phyloP scores from a whole-genome alignment of 2,888 invertebrate genomes.

The Myopa testacea region DNA sequence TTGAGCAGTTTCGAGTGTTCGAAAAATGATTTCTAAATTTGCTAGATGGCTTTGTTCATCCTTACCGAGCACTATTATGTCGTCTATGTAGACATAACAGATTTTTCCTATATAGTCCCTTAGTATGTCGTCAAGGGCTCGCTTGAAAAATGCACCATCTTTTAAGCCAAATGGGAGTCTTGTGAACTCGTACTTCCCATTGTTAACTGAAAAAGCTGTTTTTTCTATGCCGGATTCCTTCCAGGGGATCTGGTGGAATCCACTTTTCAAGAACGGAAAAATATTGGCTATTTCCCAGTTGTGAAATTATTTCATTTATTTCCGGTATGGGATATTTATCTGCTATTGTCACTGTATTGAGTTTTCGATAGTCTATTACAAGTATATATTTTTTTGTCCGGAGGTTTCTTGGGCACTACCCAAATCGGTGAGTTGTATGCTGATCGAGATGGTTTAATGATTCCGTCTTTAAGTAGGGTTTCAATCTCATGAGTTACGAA shows the following conservation, averaged over 20 bases:
- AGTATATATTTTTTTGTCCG: slow-evolving; percentile 45
- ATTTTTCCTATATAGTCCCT: too few relatives aligned
- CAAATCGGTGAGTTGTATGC: too few relatives aligned
- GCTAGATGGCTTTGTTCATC: slow-evolving; percentile 53
- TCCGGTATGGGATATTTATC: slow-evolving; percentile 47
- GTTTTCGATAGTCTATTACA: slow-evolving; percentile 45
- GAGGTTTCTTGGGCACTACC: slow-evolving; percentile 48
- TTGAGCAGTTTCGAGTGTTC: slow-evolving; percentile 29
- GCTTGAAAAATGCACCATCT: background rate
- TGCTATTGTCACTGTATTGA: slow-evolving; percentile 44
- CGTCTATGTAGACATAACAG: slow-evolving; percentile 54
- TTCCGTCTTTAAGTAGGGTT: too few relatives aligned
- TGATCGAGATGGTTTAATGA: too few relatives aligned
- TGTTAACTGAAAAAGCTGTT: background rate
- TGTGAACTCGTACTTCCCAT: background rate
- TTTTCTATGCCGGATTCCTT: too few relatives aligned
- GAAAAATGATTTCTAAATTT: slow-evolving; percentile 42
- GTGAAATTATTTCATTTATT: slow-evolving; percentile 44
- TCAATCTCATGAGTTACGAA: too few relatives aligned
- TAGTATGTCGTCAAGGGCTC: slow-evolving; percentile 12
- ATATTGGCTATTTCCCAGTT: slow-evolving; percentile 44
- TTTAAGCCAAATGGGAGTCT: background rate
- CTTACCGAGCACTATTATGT: slow-evolving; percentile 52
- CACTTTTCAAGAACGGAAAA: slow-evolving; percentile 38
- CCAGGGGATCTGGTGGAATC: too few relatives aligned